These are phyloP conservation scores for Perognathus longimembris DNA, from an alignment of 2,113 vertebrate species.

Conservation along the genomic window DNA sequence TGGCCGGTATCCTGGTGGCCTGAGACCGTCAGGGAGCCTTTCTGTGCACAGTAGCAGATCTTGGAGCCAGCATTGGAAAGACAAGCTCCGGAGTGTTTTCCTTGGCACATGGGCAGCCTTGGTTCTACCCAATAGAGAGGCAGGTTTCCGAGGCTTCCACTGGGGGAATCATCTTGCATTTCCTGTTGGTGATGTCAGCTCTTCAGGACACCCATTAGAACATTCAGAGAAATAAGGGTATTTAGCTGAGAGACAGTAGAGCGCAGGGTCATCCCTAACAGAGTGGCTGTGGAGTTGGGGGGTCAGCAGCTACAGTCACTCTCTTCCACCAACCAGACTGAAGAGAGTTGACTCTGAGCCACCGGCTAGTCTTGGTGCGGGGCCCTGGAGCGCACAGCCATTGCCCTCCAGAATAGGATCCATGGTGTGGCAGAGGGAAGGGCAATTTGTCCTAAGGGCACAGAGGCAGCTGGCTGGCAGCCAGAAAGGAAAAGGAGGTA, in stretches of 20 bases:
- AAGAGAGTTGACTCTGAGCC: background rate
- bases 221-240: constrained; percentile 17
- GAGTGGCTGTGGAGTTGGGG: background rate
- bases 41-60: constrained; percentile 88
- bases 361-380: background rate
- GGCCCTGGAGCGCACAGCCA: background rate
- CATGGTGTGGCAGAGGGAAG: background rate
- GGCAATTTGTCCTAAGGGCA: background rate
- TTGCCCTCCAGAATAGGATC: background rate
- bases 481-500: background rate
- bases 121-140: constrained; percentile 78
- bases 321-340: background rate
- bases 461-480: background rate
- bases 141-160: constrained; percentile 77
- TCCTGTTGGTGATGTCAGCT: constrained; percentile 73
- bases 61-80: constrained; percentile 85
- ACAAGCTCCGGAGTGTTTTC: constrained; percentile 84
- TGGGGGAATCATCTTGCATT: constrained; percentile 76
- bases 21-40: constrained; percentile 79
- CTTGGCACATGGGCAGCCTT: constrained; percentile 83
- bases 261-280: background rate
- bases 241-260: constrained; percentile 19
- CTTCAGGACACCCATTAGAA: constrained; percentile 47
- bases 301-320: background rate
- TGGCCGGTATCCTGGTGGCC: constrained; percentile 86